Conservation (phyloP, 2,888 invertebrate species). For the Theristus sp. region DNA sequence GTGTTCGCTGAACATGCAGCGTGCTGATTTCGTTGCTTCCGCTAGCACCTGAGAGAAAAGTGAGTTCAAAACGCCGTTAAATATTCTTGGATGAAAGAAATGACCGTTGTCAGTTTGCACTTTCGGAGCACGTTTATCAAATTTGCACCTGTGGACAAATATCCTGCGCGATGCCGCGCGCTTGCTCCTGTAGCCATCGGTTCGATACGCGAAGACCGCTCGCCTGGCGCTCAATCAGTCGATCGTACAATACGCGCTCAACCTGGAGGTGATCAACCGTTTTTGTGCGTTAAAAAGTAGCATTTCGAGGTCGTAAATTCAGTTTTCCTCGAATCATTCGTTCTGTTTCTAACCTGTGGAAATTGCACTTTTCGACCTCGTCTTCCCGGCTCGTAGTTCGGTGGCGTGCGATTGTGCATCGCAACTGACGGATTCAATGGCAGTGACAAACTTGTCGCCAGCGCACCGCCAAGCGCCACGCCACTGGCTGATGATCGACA, state of each 20-base stretch:
- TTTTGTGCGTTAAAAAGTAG: too few relatives aligned
- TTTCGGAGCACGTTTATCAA: too few relatives aligned
- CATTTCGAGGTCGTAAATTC: neutral
- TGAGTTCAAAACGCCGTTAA: too few relatives aligned
- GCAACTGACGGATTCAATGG: too few relatives aligned
- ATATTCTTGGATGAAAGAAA: too few relatives aligned
- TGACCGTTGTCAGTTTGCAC: too few relatives aligned
- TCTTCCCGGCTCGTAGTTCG: constrained; percentile 5
- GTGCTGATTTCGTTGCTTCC: constrained; percentile 6
- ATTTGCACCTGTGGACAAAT: constrained; percentile 8
- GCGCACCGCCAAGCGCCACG: too few relatives aligned
- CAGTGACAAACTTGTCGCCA: too few relatives aligned
- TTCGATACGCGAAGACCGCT: constrained; percentile 8
- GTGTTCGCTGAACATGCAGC: constrained; percentile 10
- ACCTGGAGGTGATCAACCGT: too few relatives aligned
- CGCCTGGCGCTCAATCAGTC: neutral
- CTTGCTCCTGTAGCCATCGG: constrained; percentile 9
- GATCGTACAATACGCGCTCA: constrained; percentile 8
- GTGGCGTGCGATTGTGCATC: too few relatives aligned
- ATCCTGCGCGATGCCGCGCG: constrained; percentile 7
- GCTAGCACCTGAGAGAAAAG: constrained; percentile 7
- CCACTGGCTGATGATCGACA: too few relatives aligned
- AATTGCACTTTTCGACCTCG: constrained; percentile 10
- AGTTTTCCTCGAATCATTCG: neutral
- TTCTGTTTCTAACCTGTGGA: constrained; percentile 4